A percentile compares a stretch with the other conserved stretches of the same genome.
These are phyloP conservation scores for Dolichopus griseipennis DNA, from an alignment of 2,888 invertebrate species.

Conservation along the genomic window DNA sequence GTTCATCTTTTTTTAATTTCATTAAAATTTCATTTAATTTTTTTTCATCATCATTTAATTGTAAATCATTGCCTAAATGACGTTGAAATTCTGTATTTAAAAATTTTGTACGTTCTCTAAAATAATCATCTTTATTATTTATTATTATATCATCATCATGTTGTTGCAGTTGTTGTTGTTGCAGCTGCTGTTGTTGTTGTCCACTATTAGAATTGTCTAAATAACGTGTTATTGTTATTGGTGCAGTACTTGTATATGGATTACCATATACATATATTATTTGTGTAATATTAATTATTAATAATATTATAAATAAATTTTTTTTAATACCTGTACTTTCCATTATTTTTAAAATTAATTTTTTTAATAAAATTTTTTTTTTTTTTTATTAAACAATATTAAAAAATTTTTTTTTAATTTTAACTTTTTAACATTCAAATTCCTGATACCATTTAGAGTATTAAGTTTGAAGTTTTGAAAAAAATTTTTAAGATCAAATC, in stretches of 20 bases:
- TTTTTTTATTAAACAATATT: background rate
- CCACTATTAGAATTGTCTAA: background rate
- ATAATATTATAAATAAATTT: background rate
- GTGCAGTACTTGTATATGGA: background rate
- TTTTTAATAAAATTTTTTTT: background rate
- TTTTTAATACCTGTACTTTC: background rate
- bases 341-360: background rate
- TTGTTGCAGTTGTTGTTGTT: too few species aligned
- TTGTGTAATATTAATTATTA: background rate
- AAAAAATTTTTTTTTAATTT: background rate
- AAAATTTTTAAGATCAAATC: too few species aligned
- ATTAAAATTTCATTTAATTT: conserved; percentile 48
- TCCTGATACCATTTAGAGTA: too few species aligned
- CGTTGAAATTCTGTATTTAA: conserved; percentile 45
- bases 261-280: background rate
- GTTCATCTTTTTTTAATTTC: conserved; percentile 47
- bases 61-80: conserved; percentile 46
- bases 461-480: too few species aligned
- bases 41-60: conserved; percentile 44
- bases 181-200: background rate
- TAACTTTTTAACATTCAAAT: too few species aligned
- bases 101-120: conserved; percentile 41
- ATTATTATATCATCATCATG: too few species aligned
- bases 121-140: conserved; percentile 25
- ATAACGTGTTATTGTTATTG: background rate